Conservation (phyloP, 2,113 vertebrate genomes). For the Leiothrix lutea region DNA sequence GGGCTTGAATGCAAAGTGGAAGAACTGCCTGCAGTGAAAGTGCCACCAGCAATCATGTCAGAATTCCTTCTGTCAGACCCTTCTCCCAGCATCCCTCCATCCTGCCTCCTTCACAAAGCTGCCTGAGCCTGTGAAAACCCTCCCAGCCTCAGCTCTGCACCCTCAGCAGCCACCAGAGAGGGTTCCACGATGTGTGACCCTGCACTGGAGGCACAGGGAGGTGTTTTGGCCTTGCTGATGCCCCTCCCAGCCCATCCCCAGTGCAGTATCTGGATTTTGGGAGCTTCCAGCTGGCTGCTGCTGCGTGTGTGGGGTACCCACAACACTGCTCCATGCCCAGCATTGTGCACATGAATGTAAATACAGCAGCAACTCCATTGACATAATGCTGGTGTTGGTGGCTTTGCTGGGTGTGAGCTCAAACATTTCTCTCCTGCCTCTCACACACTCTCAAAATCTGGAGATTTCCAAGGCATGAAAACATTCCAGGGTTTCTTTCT, state of each 20-base stretch:
- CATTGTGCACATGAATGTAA: neutral
- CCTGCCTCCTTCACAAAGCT: neutral
- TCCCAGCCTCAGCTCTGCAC: neutral
- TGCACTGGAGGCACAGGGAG: neutral
- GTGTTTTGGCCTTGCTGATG: neutral
- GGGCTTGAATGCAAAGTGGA: neutral
- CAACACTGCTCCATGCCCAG: rapidly evolving
- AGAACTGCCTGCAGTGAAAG: neutral
- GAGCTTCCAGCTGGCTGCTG: neutral
- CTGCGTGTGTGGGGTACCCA: neutral
- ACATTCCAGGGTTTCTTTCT: neutral
- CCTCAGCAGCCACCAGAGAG: neutral
- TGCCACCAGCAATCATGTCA: rapidly evolving
- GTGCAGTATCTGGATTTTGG: neutral
- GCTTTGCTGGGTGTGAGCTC: neutral
- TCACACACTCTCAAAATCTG: rapidly evolving
- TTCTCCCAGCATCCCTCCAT: neutral
- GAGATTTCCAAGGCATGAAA: neutral
- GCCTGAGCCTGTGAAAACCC: neutral
- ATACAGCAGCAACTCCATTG: too few relatives aligned
- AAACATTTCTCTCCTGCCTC: neutral
- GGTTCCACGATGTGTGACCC: rapidly evolving
- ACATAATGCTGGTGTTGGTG: neutral
- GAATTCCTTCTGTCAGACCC: neutral
- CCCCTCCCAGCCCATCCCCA: neutral